A percentile compares a stretch with the other conserved stretches of the same genome.
Conservation (phyloP, 2,113 vertebrate genomes). For the Neoarius graeffei region DNA sequence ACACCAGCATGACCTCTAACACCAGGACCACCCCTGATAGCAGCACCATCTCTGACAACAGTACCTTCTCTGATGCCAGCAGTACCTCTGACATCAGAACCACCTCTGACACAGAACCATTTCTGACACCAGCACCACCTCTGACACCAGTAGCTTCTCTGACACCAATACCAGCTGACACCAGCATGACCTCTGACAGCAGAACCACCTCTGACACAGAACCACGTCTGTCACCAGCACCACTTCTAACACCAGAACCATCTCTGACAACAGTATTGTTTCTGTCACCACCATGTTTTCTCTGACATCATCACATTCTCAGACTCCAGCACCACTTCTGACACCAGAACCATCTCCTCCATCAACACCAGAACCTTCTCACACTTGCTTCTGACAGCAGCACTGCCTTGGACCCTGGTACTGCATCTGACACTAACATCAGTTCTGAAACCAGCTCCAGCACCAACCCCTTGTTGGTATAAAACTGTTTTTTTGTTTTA, state of each 20-base stretch:
- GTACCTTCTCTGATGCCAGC: background rate
- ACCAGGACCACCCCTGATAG: background rate
- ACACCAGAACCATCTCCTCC: background rate
- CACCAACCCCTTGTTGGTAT: background rate
- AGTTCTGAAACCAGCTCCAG: background rate
- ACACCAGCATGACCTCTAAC: background rate
- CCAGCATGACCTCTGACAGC: background rate
- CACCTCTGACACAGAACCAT: background rate
- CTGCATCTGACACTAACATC: background rate
- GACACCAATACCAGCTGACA: background rate
- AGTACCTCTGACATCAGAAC: background rate
- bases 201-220: background rate
- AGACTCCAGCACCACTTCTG: background rate
- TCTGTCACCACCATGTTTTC: background rate
- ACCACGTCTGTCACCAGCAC: background rate
- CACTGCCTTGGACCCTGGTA: background rate
- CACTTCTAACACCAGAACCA: background rate
- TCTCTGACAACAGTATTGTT: accelerated
- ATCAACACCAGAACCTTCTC: background rate
- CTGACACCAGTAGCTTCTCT: background rate
- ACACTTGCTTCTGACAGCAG: background rate
- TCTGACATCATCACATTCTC: background rate
- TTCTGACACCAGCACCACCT: too few relatives aligned
- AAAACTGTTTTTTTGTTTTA: background rate
- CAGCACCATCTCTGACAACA: background rate